Evolutionary conservation across 2,113 vertebrate genomes (phyloP), one percentile per base, ranked within the genome.

Genomic region (Nibea albiflora): DNA sequence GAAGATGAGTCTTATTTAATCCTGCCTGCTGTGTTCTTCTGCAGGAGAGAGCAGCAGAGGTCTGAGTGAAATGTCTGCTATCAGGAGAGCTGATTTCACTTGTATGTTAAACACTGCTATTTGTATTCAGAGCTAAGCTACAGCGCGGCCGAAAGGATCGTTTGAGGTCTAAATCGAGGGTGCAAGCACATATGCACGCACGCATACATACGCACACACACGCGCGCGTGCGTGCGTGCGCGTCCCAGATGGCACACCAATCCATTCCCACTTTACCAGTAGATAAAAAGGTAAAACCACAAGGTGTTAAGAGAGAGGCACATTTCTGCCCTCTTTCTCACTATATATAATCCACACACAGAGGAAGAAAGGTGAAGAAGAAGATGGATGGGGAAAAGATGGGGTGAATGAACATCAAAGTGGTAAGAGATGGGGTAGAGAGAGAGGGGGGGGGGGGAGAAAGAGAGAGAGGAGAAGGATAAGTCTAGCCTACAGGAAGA

Each of bases 401-500:
- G 77, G 77, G 58, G 78, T 80, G 79, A 81, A 73, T n/a, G 56
- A 86, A 75, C 75, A 84, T 87, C 78, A 86, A 86, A 86, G 71
- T 68, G 62, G 65, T 54, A 78, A 86, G 62, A 65, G 65, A 83
- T 78, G 80, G 79, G 31, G 74, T 39, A 26, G 49, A 42, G 35
- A 39, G 35, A 9, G 35, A 39, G 5, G 8, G 7, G 8, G 35
- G 7, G 8, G 35, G 8, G 35, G 8, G 35, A 78, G 26, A 62
- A 14, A 66, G 61, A 69, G 73, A 78, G 65, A 68, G 83, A 70
- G 56, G 49, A 78, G 62, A 79, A 73, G 82, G 79, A 89, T 81
- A 88, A 86, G 81, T 81, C 86, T 85, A 77, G 86, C 88, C 84
- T 88, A 90, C 78, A 91, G 90, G 87, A 88, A 87, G 76, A 90